Conservation (phyloP, 2,797 vertebrate species). For the Syngnathus acus region DNA sequence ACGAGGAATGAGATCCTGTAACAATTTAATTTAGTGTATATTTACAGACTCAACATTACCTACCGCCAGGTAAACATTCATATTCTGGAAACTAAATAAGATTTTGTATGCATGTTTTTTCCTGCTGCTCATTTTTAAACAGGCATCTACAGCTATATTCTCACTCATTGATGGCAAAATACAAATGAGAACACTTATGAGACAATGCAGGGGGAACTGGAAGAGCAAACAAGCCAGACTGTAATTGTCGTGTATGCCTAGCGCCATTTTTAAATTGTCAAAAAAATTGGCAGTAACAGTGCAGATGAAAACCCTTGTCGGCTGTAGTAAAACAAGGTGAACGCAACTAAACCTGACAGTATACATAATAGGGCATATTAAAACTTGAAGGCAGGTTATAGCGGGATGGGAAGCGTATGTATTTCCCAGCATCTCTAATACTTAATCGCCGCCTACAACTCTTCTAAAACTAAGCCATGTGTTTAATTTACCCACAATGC, state of each 20-base stretch:
- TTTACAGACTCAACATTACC: background rate
- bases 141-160: background rate
- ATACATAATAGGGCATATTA: background rate
- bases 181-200: background rate
- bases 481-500: background rate
- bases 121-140: background rate
- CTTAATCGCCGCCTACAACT: background rate
- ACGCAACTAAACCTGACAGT: background rate
- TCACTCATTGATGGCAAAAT: background rate
- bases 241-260: background rate
- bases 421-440: background rate
- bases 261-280: background rate
- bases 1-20: background rate
- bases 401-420: background rate
- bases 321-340: background rate
- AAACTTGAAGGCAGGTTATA: background rate
- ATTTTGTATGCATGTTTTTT: background rate
- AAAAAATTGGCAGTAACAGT: background rate
- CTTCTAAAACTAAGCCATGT: background rate
- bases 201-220: background rate
- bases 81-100: background rate
- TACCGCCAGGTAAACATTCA: background rate
- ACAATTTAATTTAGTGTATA: background rate
- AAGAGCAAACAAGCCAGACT: background rate
- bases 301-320: background rate